phyloP scores from a whole-genome alignment of 2,113 vertebrate genomes.

The Morphnarchus princeps region DNA sequence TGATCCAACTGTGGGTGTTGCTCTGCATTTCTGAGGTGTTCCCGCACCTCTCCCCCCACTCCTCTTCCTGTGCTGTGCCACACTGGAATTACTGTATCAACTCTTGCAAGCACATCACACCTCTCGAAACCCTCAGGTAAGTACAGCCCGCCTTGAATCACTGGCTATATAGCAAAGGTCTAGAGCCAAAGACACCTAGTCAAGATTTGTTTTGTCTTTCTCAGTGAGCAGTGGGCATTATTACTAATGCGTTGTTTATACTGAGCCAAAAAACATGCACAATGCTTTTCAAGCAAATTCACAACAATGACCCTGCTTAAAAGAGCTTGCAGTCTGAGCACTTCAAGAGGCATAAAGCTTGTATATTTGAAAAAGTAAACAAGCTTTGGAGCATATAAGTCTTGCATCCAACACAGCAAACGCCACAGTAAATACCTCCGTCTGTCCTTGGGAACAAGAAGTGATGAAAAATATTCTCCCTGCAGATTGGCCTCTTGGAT shows the following conservation, averaged over 20 bases:
- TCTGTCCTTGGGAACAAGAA: neutral
- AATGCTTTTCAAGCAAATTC: neutral
- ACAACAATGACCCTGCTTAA: neutral
- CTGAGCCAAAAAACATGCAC: neutral
- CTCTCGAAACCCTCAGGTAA: constrained; percentile 25
- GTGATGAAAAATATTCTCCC: neutral
- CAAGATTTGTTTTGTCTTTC: neutral
- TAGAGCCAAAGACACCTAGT: neutral
- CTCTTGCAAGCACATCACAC: constrained; percentile 45
- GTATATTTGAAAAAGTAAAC: neutral
- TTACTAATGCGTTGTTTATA: neutral
- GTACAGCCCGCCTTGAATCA: neutral
- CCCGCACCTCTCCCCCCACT: constrained; percentile 33
- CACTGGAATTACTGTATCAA: constrained; percentile 31
- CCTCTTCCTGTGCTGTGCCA: constrained; percentile 60
- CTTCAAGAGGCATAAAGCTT: neutral
- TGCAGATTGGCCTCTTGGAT: neutral
- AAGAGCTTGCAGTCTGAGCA: neutral
- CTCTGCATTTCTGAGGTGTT: constrained; percentile 51
- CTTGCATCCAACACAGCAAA: neutral
- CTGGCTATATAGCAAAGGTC: neutral
- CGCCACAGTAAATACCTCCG: neutral
- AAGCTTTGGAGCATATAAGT: neutral
- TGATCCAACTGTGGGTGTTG: constrained; percentile 35
- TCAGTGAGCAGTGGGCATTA: neutral